Evolutionary conservation across 1,140 invertebrate genomes (phyloP).

Genomic region (Papilio machaon): DNA sequence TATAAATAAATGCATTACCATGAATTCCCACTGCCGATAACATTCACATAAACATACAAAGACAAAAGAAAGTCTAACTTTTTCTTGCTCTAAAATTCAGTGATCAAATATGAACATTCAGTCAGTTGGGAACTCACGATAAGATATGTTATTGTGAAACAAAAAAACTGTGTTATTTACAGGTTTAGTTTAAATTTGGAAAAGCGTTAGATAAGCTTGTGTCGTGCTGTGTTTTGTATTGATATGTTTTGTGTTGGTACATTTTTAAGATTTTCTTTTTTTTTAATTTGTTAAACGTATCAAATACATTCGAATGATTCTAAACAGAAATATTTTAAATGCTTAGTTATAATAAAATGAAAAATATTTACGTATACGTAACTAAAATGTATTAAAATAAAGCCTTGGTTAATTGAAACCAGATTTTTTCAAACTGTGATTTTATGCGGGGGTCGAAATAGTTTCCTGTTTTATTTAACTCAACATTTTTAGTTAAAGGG

Average conservation of each 20-base stretch:
- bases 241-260: background rate
- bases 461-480: no score
- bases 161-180: conserved; percentile 24
- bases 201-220: conserved; percentile 60
- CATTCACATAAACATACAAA: background rate
- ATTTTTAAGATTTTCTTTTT: background rate
- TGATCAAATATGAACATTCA: background rate
- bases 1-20: background rate
- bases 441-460: background rate
- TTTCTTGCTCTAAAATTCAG: no score
- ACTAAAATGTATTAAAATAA: no score
- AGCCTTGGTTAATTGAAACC: background rate
- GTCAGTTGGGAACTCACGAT: background rate
- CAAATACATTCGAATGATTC: background rate
- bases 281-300: background rate
- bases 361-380: no score
- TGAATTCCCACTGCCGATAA: background rate
- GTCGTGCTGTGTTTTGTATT: conserved; percentile 45
- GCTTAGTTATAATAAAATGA: no score
- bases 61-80: background rate
- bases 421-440: background rate
- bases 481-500: no score
- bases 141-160: background rate
- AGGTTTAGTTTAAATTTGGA: conserved; percentile 53
- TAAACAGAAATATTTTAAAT: no score